These are phyloP conservation scores for Patagioenas fasciata DNA, from an alignment of 2,113 vertebrate species.

Conservation along the genomic window DNA sequence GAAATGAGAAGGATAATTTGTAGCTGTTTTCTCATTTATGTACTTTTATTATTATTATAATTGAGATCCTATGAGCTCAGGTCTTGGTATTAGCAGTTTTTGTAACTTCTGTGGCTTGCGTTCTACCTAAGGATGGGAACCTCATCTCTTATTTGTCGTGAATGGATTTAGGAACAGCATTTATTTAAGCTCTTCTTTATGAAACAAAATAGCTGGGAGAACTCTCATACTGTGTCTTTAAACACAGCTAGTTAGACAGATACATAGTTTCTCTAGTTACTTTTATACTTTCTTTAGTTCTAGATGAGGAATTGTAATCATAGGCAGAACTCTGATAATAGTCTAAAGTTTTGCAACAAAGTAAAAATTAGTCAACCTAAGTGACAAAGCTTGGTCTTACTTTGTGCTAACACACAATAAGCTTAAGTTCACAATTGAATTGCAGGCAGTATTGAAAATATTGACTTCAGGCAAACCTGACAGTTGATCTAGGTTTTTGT, in stretches of 20 bases:
- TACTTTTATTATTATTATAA: neutral
- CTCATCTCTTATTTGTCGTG: neutral
- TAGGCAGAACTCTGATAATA: neutral
- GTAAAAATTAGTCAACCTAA: neutral
- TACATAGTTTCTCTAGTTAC: neutral
- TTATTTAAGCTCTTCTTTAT: neutral
- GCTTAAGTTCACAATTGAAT: neutral
- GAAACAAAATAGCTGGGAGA: neutral
- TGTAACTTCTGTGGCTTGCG: neutral
- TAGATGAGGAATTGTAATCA: fast-evolving
- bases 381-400: neutral
- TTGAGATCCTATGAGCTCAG: neutral
- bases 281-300: neutral
- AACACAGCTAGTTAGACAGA: neutral
- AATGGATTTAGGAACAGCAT: fast-evolving
- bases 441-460: neutral
- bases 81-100: neutral
- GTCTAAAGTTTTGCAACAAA: neutral
- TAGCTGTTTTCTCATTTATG: neutral
- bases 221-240: neutral
- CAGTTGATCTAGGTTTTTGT: neutral
- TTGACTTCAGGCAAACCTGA: neutral
- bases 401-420: neutral
- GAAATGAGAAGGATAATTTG: neutral
- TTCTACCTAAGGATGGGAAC: neutral